Base-by-base conservation (phyloP, 2,113 vertebrate genomes). In the Acanthisitta chloris region DNA sequence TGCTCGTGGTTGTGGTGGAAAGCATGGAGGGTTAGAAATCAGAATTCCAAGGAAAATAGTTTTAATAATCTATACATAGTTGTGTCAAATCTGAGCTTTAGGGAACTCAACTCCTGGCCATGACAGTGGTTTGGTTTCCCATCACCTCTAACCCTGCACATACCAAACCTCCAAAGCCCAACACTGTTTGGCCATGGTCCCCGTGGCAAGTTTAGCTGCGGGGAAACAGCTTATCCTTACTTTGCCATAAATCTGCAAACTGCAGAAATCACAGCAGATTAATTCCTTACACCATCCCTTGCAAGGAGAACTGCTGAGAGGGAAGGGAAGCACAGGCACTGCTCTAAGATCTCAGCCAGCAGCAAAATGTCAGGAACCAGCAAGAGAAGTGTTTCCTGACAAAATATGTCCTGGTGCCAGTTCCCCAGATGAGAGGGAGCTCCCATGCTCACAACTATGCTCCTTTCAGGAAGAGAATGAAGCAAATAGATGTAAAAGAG, bases 331-430 rank as follows among this genome's bases (percentile, higher is more conserved):
- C 61, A 52, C 76, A 42, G 13, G 10, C 74, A 74, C 36, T 45
- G 21, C 52, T 71, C 59, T 61, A 42, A 78, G 67, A 72, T 79
- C 86, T 94, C 97, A 61, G 90, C 17, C 9, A 92, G 83, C 72
- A 76, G 46, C 5, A 33, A 71, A 58, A 45, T 25, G 51, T 61
- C 74, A 78, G 25, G 11, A 95, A 54, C 42, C 46, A 23, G 36
- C 46, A 62, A 61, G 89, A 77, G 89, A 74, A 64, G 58, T 24
- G 74, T 14, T 34, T 85, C 48, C 84, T 80, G 59, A 90, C 83
- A 38, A 70, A 11, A 6, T 9, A 54, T 40, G 42, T 48, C 84
- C 79, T 78, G 40, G 59, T 3, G 36, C 42, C 74, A 62, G 51
- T 9, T 46, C 6, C 31, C 58, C 16, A 1, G 23, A 6, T 1